phyloP scores from a whole-genome alignment of 2,888 invertebrate genomes.

The Muschampia plurimacula region DNA sequence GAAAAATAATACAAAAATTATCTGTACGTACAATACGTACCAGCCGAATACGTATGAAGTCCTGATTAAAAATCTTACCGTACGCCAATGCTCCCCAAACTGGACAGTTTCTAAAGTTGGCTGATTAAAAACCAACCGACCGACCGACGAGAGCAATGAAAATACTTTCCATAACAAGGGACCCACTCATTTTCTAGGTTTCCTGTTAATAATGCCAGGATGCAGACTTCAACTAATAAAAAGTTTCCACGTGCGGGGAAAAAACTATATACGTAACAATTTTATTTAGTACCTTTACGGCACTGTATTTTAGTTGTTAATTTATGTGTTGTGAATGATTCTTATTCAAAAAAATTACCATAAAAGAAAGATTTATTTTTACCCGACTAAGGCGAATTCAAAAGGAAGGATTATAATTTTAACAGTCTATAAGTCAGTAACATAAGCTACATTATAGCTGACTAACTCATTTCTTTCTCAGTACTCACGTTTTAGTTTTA shows the following conservation, averaged over 20 bases:
- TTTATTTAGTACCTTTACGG: too few species aligned
- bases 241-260: constrained; percentile 15
- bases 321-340: too few species aligned
- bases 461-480: too few species aligned
- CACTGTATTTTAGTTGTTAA: too few species aligned
- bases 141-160: constrained; percentile 46
- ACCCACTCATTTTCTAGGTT: constrained; percentile 42
- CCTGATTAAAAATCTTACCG: constrained; percentile 39
- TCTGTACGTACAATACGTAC: not conserved
- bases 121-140: constrained; percentile 67
- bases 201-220: constrained; percentile 40
- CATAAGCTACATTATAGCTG: too few species aligned
- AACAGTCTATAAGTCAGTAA: too few species aligned
- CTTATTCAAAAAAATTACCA: too few species aligned
- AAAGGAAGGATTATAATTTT: too few species aligned
- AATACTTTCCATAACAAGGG: constrained; percentile 49
- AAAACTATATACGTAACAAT: too few species aligned
- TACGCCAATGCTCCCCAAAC: constrained; percentile 54
- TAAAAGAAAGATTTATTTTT: too few species aligned
- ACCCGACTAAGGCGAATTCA: too few species aligned
- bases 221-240: constrained; percentile 37
- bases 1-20: not conserved
- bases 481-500: too few species aligned
- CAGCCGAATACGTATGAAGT: not conserved
- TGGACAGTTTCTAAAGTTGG: constrained; percentile 65